Evolutionary conservation across 2,888 invertebrate genomes (phyloP), one percentile per base, ranked within the genome.

Genomic region (Teleiodes luculella): DNA sequence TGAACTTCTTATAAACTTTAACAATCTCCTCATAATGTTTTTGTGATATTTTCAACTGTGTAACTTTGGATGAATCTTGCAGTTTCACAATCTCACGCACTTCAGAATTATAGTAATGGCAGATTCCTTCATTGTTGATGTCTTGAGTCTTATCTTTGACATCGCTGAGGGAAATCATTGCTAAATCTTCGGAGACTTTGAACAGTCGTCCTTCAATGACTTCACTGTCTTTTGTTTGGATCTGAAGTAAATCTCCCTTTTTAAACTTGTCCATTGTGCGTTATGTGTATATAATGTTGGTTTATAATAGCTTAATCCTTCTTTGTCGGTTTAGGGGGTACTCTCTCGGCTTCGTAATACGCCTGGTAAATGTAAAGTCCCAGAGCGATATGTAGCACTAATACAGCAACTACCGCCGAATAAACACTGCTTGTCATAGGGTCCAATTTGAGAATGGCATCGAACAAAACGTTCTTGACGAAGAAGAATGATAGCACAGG

Each of bases 331-430:
- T 90, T 88, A 13, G 68, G 46, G 36, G 74, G 72, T 47, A 70
- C 43, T 69, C 75, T 88, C 0, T 86, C 91, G 11, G 82, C 58
- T 62, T 91, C 92, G 63, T 92, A 93, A 76, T 95, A 96, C 0
- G 96, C 96, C 68, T 91, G 92, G 73, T 93, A 94, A 67, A 96
- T 95, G 72, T 95, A 96, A 45, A 95, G 82, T 24, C 94, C 96
- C 56, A 96, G 75, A 2, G 95, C 94, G 59, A 95, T 71, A 74
- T 96, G 96, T 52, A 96, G 83, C 5, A 94, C 92, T 5, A 95
- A 68, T 8, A 96, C 92, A 0, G 96, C 94, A 45, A 93, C 91
- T 36, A 94, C 92, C 20, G 96, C 96, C 3, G 96, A 93, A 76
- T 94, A 95, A 31, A 96, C 94, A 78, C 95, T 96, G 66, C 94